Evolutionary conservation across 92 coral and sea anemone species (phyloP).

Genomic region (Isaurus tuberculatus): DNA sequence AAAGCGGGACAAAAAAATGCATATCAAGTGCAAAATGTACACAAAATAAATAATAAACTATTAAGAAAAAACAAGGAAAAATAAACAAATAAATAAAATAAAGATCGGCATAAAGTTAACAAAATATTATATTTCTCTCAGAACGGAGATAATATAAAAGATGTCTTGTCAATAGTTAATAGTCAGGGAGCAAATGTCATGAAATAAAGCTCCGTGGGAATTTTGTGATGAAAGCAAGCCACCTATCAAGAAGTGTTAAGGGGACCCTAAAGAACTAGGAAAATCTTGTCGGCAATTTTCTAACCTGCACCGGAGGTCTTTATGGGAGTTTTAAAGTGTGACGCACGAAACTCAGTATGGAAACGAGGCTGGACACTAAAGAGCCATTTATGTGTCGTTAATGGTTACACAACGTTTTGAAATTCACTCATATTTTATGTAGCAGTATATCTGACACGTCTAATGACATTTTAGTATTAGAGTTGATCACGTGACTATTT

Average conservation of each 20-base stretch:
- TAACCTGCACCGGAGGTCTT: background rate
- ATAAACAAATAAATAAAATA: too few relatives aligned
- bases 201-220: background rate
- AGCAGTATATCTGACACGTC: background rate
- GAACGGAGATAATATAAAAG: too few relatives aligned
- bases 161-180: too few relatives aligned
- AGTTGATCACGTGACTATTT: background rate
- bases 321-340: background rate
- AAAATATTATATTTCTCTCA: too few relatives aligned
- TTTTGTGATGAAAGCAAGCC: conserved; percentile 1
- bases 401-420: background rate
- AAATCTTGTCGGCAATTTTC: background rate
- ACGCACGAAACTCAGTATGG: background rate
- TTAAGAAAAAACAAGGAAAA: too few relatives aligned
- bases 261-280: background rate
- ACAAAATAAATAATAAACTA: too few relatives aligned
- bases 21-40: too few relatives aligned
- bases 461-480: background rate
- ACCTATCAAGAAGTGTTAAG: background rate
- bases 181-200: background rate
- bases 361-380: background rate
- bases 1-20: too few relatives aligned
- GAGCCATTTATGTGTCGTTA: background rate
- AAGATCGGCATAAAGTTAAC: too few relatives aligned
- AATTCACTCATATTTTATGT: background rate